Evolutionary conservation across 2,797 vertebrate genomes (phyloP), one percentile per base, ranked within the genome.

Genomic region (Pteropus rufus): DNA sequence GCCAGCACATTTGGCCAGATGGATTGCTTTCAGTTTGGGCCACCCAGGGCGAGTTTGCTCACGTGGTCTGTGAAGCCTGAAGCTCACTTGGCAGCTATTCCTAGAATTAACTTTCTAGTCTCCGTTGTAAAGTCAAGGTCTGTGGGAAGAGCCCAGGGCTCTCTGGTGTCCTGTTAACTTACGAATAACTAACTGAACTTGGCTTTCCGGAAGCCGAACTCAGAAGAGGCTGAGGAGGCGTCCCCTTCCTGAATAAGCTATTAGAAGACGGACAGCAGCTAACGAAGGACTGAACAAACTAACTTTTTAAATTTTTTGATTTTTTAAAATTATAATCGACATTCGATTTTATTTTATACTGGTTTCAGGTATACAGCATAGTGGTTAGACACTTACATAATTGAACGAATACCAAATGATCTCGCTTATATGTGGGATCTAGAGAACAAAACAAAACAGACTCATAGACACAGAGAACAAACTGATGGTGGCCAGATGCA

Each of bases 141-240:
- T 31, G 1, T 24, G n/a, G 54, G n/a, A 79, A 46, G 52, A 34
- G 34, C 56, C 14, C 39, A 19, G 54, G 60, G 46, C 67, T 92
- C 88, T 56, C 76, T 12, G 21, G 60, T 81, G 84, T 41, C 81
- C 65, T 81, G 31, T 94, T 62, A 95, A 21, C 46, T 93, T 93
- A 87, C 41, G 94, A 70, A 79, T 90, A 92, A 72, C 84, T 15
- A 64, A 87, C 73, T 77, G 26, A 83, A 67, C 67, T 91, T 79
- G 83, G 70, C 88, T 92, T 95, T 64, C 75, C 60, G 39, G 75
- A 94, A 93, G 87, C 81, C 39, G 46, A 36, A 60, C 36, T 84
- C 76, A 67, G 76, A 81, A 46, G 39, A 84, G 41, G n/a, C 60
- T 60, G 52, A 34, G 85, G 83, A 79, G 62, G 18, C 34, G 24